Percentiles rank a stretch among this genome's conserved stretches.
phyloP scores from a whole-genome alignment of 2,888 invertebrate genomes.

The Trichogramma dendrolimi region DNA sequence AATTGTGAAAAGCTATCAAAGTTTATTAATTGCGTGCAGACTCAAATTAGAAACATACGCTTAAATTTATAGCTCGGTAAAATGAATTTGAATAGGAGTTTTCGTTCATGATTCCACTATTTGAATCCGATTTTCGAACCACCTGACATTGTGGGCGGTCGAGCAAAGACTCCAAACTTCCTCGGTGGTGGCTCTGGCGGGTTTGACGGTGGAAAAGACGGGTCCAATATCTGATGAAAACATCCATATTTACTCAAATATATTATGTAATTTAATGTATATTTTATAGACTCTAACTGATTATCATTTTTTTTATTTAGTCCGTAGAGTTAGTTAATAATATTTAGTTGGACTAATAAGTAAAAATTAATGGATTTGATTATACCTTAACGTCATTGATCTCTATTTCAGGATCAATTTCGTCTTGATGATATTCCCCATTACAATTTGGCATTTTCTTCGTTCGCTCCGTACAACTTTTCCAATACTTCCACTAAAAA shows the following conservation, averaged over 20 bases:
- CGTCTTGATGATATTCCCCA: slow-evolving; percentile 26
- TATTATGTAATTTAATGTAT: neutral
- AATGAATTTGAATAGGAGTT: slow-evolving; percentile 37
- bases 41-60: slow-evolving; percentile 1
- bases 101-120: slow-evolving; percentile 38
- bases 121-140: slow-evolving; percentile 42
- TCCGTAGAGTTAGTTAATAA: neutral
- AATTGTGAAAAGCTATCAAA: too few species aligned
- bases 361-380: neutral
- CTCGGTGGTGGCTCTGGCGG: slow-evolving; percentile 44
- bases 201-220: slow-evolving; percentile 43
- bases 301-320: neutral
- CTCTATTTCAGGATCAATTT: slow-evolving; percentile 23
- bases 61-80: slow-evolving; percentile 18
- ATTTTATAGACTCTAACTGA: neutral
- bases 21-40: too few species aligned
- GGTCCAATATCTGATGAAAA: slow-evolving; percentile 41
- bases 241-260: too few species aligned
- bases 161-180: slow-evolving; percentile 47
- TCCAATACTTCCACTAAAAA: slow-evolving; percentile 40
- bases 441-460: slow-evolving; percentile 21
- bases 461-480: slow-evolving; percentile 23
- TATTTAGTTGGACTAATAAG: too few species aligned
- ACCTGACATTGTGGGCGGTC: slow-evolving; percentile 39
- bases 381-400: slow-evolving; percentile 37